Evolutionary conservation across 2,888 invertebrate species (phyloP), one percentile per base, ranked within the genome.

Genomic region (Pristionchus arcanus): DNA sequence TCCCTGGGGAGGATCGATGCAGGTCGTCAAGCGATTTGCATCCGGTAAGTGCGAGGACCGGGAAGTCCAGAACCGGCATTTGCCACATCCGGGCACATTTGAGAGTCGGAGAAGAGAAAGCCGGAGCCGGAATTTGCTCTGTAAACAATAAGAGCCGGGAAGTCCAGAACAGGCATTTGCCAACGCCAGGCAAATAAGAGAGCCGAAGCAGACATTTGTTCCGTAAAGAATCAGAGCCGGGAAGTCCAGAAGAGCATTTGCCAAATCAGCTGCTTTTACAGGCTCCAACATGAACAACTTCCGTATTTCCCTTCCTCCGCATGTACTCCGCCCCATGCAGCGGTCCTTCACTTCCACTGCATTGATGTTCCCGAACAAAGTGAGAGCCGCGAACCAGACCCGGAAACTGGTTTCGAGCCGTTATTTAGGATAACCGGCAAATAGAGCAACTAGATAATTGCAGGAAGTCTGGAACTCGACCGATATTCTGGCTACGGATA

Each of bases 1-100:
- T 0, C 98, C 98, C 4, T 99, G 98, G 98, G 98, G 97, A 55
- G 99, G 99, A 1, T 97, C 98, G 71, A 97, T 98, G 77, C 99
- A 99, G 96, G 97, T 98, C 2, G 96, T 99, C 4, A 97, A 98
- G 96, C 98, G 98, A 0, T 98, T 97, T 96, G 98, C 98, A 83
- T 97, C 98, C 93, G 98, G 98, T 97, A 68, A 87, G 87, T 34
- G 63, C n/a, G n/a, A n/a, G 31, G 83, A 4, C 31, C 25, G 28
- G 87, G n/a, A n/a, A n/a, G n/a, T n/a, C n/a, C n/a, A n/a, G n/a
- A n/a, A 42, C 34, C 37, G 31, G 87, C 28, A 16, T 68, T 68
- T 68, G n/a, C n/a, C n/a, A n/a, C n/a, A n/a, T n/a, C n/a, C n/a
- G n/a, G n/a, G n/a, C n/a, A n/a, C n/a, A n/a, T n/a, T n/a, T n/a